Conservation (phyloP, 1,140 invertebrate genomes). For the Drosophila albomicans region DNA sequence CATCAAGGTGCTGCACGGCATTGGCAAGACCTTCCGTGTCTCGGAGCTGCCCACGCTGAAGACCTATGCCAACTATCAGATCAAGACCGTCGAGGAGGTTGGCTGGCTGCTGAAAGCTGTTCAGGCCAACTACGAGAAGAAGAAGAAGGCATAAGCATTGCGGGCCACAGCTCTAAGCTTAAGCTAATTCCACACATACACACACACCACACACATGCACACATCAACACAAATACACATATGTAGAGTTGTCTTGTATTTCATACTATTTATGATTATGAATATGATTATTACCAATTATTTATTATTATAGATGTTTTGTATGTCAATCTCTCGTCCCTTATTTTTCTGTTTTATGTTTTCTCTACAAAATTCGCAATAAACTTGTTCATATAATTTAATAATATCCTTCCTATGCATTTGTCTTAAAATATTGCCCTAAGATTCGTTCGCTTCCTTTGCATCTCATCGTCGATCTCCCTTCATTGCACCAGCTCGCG, state of each 20-base stretch:
- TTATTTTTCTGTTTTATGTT: conserved; percentile 28
- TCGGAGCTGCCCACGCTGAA: conserved; percentile 92
- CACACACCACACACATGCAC: conserved; percentile 42
- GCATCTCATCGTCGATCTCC: conserved; percentile 51
- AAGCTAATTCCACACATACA: conserved; percentile 74
- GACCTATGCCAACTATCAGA: conserved; percentile 93
- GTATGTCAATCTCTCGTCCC: conserved; percentile 30
- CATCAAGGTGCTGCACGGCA: conserved; percentile 94
- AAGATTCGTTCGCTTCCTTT: not conserved
- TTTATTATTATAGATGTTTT: conserved; percentile 36
- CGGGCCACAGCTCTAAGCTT: conserved; percentile 57
- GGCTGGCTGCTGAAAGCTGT: conserved; percentile 95
- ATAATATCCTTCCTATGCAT: not conserved
- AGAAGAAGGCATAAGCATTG: conserved; percentile 76
- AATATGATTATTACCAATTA: no score
- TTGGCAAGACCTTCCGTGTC: conserved; percentile 95
- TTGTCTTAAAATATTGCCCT: not conserved
- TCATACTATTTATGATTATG: conserved; percentile 19
- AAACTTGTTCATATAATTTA: conserved; percentile 46
- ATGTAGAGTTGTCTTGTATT: conserved; percentile 38
- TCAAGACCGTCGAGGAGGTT: conserved; percentile 94
- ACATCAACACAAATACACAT: conserved; percentile 44
- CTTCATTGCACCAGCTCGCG: conserved; percentile 57
- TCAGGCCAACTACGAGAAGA: conserved; percentile 86
- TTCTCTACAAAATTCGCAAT: conserved; percentile 56